Conservation (phyloP, 2,113 vertebrate genomes). For the Saguinus imperator region DNA sequence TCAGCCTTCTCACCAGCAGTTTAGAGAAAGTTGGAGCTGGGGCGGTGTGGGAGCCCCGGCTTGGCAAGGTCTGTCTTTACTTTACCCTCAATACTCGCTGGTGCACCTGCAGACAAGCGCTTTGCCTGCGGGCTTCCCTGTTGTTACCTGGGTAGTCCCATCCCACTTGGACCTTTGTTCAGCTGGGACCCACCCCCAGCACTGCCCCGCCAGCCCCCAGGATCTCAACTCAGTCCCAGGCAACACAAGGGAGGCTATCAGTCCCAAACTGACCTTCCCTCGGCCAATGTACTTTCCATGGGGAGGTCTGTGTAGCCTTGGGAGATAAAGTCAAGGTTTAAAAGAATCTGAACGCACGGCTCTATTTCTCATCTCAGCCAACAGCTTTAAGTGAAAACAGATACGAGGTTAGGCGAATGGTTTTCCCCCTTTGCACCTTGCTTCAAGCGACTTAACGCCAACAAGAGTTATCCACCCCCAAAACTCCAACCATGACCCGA, state of each 20-base stretch:
- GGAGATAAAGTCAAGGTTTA: conserved; percentile 53
- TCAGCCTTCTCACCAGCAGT: background rate
- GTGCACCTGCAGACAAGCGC: background rate
- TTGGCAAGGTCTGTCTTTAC: background rate
- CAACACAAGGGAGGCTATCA: background rate
- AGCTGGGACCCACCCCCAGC: background rate
- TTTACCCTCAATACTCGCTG: background rate
- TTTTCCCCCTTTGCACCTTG: background rate
- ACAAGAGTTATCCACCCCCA: background rate
- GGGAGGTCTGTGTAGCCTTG: conserved; percentile 48
- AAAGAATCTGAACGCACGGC: background rate
- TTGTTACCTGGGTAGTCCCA: background rate
- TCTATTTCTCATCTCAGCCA: background rate
- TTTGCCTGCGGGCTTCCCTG: background rate
- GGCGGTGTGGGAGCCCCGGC: background rate
- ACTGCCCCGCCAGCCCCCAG: background rate
- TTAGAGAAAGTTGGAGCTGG: background rate
- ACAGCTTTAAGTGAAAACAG: background rate
- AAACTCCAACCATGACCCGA: background rate
- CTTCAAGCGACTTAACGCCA: background rate
- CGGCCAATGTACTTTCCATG: background rate
- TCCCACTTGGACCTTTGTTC: background rate
- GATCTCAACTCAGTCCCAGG: background rate
- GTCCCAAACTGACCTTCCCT: conserved; percentile 48
- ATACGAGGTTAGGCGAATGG: too few relatives aligned